phyloP scores from a whole-genome alignment of 1,140 invertebrate species.

The Trissolcus basalis region DNA sequence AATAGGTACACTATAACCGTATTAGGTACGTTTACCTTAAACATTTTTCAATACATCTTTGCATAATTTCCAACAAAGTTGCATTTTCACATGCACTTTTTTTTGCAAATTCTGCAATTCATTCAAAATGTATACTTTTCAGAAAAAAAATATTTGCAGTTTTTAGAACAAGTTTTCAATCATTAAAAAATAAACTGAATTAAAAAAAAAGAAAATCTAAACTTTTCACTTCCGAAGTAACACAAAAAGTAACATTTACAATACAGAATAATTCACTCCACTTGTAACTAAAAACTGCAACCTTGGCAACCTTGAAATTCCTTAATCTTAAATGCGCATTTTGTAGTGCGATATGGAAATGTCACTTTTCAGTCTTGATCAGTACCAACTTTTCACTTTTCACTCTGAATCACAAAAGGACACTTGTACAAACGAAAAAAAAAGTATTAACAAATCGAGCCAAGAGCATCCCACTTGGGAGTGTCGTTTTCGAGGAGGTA shows the following conservation, averaged over 20 bases:
- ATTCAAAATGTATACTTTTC: no score
- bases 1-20: no score
- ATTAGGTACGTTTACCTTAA: no score
- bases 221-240: no score
- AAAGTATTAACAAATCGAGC: background rate
- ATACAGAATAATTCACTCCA: background rate
- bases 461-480: background rate
- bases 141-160: no score
- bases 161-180: no score
- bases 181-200: no score
- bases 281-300: conserved; percentile 4
- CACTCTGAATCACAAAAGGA: background rate
- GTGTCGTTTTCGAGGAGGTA: conserved; percentile 1
- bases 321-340: conserved; percentile 23
- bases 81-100: no score
- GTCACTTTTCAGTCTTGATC: background rate
- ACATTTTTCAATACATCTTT: no score
- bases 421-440: background rate
- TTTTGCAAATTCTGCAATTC: no score
- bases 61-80: no score
- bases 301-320: conserved; percentile 28
- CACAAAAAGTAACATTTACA: background rate
- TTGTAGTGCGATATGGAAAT: background rate
- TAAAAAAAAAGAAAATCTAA: no score
- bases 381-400: background rate